Evolutionary conservation across 2,888 invertebrate species (phyloP), one percentile per base, ranked within the genome.

Genomic region (Caenorhabditis japonica): DNA sequence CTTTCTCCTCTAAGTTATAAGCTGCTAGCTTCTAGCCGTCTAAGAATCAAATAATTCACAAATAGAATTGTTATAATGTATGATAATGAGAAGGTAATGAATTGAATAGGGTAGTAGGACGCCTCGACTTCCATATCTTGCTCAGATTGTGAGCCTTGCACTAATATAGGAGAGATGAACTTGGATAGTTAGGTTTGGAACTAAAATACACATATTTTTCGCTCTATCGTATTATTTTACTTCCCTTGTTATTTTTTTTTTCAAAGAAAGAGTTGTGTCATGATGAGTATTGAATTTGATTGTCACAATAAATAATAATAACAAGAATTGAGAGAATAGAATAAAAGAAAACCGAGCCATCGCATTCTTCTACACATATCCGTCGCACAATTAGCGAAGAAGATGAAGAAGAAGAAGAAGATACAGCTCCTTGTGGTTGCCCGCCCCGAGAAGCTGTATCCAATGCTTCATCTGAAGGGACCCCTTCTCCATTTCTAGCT

Each of bases 291-390:
- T 61, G 61, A 55, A 61, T 55, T 33, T 56, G 56, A 70, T 70
- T 70, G 60, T 61, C 61, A 56, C 44, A 49, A 56, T 41, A 51
- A 61, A 56, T 49, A 70, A 61, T 56, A 70, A 70, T 70, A 70
- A 61, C 61, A 61, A 61, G 53, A 70, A 61, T 49, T 60, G 61
- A 61, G 56, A 70, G 60, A 70, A 70, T 55, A 70, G 70, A 70
- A 70, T 70, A 61, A 56, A 70, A 51, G 60, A 70, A 30, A 61
- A 70, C 60, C 49, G 55, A 44, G 61, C 12, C 21, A 49, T 56
- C 60, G 61, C 70, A 70, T 70, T 70, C 70, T 70, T 70, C 70
- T 70, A 56, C 60, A 59, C 62, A 66, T 61, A 70, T 61, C 60
- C 70, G 61, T 61, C 56, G 60, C 70, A 70, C 70, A 70, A 70